phyloP scores from a whole-genome alignment of 2,797 vertebrate species.

The Ambastaia sidthimunki region DNA sequence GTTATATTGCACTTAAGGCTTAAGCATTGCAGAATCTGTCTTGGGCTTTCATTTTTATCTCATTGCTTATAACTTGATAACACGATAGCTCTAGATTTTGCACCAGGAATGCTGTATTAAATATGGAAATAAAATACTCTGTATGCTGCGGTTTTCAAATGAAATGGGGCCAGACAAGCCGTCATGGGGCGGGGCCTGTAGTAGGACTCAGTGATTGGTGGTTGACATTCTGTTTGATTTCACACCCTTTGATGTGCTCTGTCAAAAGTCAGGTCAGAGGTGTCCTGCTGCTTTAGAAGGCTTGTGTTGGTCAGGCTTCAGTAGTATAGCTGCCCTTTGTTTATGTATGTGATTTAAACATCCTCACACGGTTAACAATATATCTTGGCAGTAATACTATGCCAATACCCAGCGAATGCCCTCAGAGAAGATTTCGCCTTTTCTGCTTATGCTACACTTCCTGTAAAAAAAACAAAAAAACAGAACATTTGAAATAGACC shows the following conservation, averaged over 20 bases:
- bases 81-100: neutral
- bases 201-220: neutral
- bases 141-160: neutral
- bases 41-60: neutral
- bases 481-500: constrained; percentile 10
- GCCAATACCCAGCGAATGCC: neutral
- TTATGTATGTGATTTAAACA: constrained; percentile 29
- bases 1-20: neutral
- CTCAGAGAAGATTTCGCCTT: neutral
- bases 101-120: neutral
- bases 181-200: neutral
- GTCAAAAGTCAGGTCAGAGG: constrained; percentile 40
- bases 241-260: constrained; percentile 37
- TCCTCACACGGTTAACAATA: constrained; percentile 18
- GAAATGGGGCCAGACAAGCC: neutral
- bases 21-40: neutral
- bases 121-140: neutral
- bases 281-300: constrained; percentile 15
- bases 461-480: neutral
- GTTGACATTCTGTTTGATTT: constrained; percentile 46
- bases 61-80: neutral
- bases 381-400: constrained; percentile 24
- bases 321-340: constrained; percentile 41
- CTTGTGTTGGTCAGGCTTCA: constrained; percentile 14
- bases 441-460: constrained; percentile 12